phyloP scores from a whole-genome alignment of 23 tunicate species.

The Oikopleura vanhoeffeni region DNA sequence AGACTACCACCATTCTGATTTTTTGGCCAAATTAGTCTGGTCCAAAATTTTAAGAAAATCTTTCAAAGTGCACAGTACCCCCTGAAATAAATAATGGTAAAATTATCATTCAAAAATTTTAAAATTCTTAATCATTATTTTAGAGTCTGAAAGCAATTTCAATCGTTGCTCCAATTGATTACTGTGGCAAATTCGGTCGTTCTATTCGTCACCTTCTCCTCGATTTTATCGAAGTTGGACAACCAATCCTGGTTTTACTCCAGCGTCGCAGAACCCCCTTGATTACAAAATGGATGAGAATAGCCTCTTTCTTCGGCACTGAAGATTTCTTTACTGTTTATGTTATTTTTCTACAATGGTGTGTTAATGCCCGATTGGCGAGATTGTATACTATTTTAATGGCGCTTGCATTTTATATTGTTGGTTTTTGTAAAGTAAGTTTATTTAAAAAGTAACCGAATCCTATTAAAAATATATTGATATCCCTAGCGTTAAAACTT shows the following conservation, averaged over 20 bases:
- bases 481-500: too few species aligned
- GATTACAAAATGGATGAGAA: conserved; percentile 54
- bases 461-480: too few species aligned
- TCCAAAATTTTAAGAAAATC: too few species aligned
- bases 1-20: too few species aligned
- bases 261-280: conserved; percentile 54
- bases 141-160: not conserved
- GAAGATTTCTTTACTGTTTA: conserved; percentile 77
- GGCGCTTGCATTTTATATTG: conserved; percentile 56
- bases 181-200: not conserved
- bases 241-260: conserved; percentile 61
- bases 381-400: conserved; percentile 57
- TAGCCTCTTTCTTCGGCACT: conserved; percentile 70
- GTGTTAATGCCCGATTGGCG: conserved; percentile 53
- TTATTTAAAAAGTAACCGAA: too few species aligned
- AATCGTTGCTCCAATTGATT: conserved; percentile 1
- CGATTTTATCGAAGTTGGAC: conserved; percentile 36
- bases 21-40: too few species aligned
- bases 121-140: too few species aligned
- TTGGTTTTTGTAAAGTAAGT: conserved; percentile 40
- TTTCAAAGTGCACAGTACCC: too few species aligned
- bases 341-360: conserved; percentile 18
- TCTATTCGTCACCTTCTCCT: not conserved
- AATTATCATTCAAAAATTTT: not conserved
- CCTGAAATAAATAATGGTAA: too few species aligned